phyloP scores from a whole-genome alignment of 2,113 vertebrate species.

The Cathartes aura region DNA sequence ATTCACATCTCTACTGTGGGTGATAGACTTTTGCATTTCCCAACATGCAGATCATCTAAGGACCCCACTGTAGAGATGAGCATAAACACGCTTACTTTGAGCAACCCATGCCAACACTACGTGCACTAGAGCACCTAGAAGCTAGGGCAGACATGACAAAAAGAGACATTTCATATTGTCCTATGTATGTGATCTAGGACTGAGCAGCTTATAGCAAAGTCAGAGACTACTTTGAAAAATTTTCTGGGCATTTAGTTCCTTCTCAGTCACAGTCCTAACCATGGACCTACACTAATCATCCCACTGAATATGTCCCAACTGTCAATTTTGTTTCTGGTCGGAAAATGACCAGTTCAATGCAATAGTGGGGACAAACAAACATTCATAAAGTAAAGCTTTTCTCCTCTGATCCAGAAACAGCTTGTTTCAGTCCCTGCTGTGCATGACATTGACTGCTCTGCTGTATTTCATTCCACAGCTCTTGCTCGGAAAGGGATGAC shows the following conservation, averaged over 20 bases:
- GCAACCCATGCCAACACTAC: not conserved
- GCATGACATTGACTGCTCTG: not conserved
- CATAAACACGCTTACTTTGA: not conserved
- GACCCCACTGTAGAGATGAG: not conserved
- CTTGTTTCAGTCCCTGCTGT: not conserved
- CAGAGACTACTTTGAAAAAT: not conserved
- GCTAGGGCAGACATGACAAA: not conserved
- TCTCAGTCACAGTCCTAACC: not conserved
- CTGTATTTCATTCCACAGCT: slow-evolving; percentile 76
- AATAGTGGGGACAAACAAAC: not conserved
- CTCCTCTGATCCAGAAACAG: not conserved
- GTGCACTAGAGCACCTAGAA: not conserved
- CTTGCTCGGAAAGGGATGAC: slow-evolving; percentile 91
- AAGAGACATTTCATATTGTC: not conserved
- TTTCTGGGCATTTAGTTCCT: not conserved
- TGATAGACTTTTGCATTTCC: not conserved
- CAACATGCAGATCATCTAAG: not conserved
- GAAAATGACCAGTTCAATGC: not conserved
- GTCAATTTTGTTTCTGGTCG: not conserved
- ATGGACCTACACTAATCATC: not conserved
- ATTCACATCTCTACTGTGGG: not conserved
- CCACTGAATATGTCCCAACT: not conserved
- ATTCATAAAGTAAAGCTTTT: not conserved
- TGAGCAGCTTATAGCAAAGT: not conserved
- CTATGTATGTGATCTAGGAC: not conserved